These are phyloP conservation scores for Echiichthys vipera DNA, from an alignment of 2,797 vertebrate genomes.

Conservation along the genomic window DNA sequence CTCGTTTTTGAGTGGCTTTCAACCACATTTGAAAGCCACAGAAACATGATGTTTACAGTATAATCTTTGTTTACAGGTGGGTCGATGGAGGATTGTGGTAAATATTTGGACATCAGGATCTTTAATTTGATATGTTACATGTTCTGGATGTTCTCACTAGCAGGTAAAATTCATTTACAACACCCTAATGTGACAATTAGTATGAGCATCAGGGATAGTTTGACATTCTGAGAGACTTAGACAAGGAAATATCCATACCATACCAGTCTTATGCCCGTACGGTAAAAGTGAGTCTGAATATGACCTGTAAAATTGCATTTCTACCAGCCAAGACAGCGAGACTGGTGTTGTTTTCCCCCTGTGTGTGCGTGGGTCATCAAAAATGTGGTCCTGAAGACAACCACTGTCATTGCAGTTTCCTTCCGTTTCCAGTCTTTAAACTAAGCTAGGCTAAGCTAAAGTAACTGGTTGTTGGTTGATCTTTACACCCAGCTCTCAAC, in stretches of 20 bases:
- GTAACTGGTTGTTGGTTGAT: too few relatives aligned
- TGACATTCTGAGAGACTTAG: neutral
- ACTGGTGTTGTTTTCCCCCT: too few relatives aligned
- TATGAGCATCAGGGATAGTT: neutral
- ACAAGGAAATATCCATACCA: too few relatives aligned
- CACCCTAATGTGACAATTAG: neutral
- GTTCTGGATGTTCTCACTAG: slow-evolving; percentile 39
- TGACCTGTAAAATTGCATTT: too few relatives aligned
- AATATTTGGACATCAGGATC: slow-evolving; percentile 13
- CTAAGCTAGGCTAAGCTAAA: neutral
- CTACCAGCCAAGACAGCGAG: too few relatives aligned
- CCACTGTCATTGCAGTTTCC: neutral
- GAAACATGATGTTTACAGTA: neutral
- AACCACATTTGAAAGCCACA: neutral
- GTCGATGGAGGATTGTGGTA: slow-evolving; percentile 39
- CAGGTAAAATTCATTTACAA: slow-evolving; percentile 49
- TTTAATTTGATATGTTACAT: slow-evolving; percentile 40
- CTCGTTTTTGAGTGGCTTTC: neutral
- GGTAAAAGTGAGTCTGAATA: too few relatives aligned
- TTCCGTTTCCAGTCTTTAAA: neutral
- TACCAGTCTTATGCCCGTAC: too few relatives aligned
- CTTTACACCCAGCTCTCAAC: neutral
- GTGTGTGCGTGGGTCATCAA: too few relatives aligned
- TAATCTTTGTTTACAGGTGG: slow-evolving; percentile 43
- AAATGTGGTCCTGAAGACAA: too few relatives aligned